These are phyloP conservation scores for Lordiphosa clarofinis DNA, from an alignment of 1,140 invertebrate genomes.

Conservation along the genomic window DNA sequence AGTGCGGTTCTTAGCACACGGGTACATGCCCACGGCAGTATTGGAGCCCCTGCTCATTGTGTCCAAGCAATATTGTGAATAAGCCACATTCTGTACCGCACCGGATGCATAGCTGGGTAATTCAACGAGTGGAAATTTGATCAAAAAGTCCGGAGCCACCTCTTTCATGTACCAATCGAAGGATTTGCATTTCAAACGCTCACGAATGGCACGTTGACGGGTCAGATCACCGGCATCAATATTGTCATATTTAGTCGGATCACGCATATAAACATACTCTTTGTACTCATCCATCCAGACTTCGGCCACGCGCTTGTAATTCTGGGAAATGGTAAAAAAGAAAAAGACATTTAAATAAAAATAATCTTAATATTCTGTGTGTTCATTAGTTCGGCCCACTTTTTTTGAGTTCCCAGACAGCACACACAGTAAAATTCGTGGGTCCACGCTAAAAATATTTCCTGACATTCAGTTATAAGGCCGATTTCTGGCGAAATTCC, in stretches of 20 bases:
- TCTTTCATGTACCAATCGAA: conserved; percentile 93
- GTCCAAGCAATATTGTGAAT: conserved; percentile 88
- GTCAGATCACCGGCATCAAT: conserved; percentile 86
- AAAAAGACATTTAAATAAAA: not conserved
- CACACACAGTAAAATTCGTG: too few relatives aligned
- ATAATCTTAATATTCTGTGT: too few relatives aligned
- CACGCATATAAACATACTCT: conserved; percentile 85
- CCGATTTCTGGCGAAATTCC: too few relatives aligned
- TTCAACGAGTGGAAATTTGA: conserved; percentile 89
- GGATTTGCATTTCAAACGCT: conserved; percentile 87
- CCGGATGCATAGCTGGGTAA: conserved; percentile 87
- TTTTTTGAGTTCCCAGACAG: too few relatives aligned
- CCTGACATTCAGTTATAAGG: too few relatives aligned
- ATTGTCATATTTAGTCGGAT: conserved; percentile 82
- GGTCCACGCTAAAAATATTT: too few relatives aligned
- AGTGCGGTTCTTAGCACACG: conserved; percentile 50
- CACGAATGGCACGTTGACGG: conserved; percentile 84
- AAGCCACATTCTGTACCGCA: conserved; percentile 85
- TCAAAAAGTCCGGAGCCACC: conserved; percentile 88
- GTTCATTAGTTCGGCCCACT: too few relatives aligned
- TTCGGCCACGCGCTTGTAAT: conserved; percentile 89
- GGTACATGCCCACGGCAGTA: conserved; percentile 83
- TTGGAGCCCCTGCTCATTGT: conserved; percentile 84
- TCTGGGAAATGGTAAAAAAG: conserved; percentile 79
- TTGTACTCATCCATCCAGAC: conserved; percentile 96